These are phyloP conservation scores for Eciton burchellii DNA, from an alignment of 1,140 invertebrate genomes.

Conservation along the genomic window DNA sequence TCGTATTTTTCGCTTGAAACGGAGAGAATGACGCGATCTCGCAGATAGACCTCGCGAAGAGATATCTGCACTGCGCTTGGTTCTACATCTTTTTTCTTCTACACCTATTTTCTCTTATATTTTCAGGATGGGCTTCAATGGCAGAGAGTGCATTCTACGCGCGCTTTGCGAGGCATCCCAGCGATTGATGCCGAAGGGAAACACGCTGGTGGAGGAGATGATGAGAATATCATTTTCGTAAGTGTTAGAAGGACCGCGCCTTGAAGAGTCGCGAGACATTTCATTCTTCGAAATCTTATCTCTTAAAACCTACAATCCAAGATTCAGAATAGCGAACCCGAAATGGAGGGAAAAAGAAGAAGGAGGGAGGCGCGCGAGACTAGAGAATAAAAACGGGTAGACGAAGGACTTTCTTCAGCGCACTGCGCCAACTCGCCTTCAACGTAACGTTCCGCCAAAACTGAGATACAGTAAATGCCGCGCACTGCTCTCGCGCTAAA, in stretches of 20 bases:
- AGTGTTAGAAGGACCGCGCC: slow-evolving; percentile 74
- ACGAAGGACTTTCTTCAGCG: neutral
- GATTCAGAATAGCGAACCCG: slow-evolving; percentile 12
- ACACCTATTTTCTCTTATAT: slow-evolving; percentile 15
- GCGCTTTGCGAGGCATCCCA: slow-evolving; percentile 90
- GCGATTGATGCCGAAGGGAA: slow-evolving; percentile 87
- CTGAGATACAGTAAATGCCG: neutral
- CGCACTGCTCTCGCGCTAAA: neutral
- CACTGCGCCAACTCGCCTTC: neutral
- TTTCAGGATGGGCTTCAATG: slow-evolving; percentile 90
- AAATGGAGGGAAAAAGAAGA: neutral
- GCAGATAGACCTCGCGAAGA: too few species aligned
- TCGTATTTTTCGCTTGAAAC: too few species aligned
- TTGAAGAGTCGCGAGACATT: slow-evolving; percentile 19
- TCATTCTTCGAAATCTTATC: neutral
- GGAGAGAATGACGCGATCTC: too few species aligned
- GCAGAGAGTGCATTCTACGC: slow-evolving; percentile 88
- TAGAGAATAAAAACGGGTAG: slow-evolving; percentile 2
- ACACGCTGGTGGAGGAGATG: slow-evolving; percentile 90
- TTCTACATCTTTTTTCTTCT: slow-evolving; percentile 21
- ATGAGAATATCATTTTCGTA: slow-evolving; percentile 90
- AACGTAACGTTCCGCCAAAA: neutral
- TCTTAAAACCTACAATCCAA: too few species aligned
- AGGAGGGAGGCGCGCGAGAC: neutral
- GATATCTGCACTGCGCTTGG: too few species aligned